phyloP scores from a whole-genome alignment of 2,113 vertebrate species.

The Dinomys branickii region DNA sequence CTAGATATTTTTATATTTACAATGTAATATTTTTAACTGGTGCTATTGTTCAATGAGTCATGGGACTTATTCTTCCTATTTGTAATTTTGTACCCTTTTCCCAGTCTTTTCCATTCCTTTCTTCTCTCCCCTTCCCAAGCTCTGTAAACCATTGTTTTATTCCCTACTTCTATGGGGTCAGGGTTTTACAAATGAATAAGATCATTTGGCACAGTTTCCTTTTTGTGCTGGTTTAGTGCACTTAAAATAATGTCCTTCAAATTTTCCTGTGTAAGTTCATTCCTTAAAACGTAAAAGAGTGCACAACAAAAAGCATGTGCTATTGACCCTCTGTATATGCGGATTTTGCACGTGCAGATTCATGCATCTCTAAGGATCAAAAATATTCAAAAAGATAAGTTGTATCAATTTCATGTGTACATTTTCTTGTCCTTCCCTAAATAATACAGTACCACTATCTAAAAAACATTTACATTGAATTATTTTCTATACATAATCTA shows the following conservation, averaged over 20 bases:
- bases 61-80: background rate
- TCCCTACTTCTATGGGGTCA: background rate
- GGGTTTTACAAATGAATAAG: background rate
- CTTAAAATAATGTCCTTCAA: background rate
- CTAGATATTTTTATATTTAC: background rate
- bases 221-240: background rate
- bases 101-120: background rate
- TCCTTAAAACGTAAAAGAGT: background rate
- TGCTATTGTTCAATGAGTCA: background rate
- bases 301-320: background rate
- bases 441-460: background rate
- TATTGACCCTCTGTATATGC: background rate
- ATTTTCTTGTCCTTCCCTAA: background rate
- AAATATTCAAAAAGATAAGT: background rate
- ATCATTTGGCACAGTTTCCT: background rate
- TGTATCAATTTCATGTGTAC: background rate
- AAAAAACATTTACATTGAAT: background rate
- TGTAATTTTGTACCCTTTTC: background rate
- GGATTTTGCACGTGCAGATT: background rate
- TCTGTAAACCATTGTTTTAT: background rate
- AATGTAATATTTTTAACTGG: background rate
- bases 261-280: background rate
- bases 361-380: background rate
- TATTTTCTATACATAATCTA: background rate
- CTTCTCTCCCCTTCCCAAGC: background rate